phyloP scores from a whole-genome alignment of 2,797 vertebrate genomes.

The Champsocephalus gunnari region DNA sequence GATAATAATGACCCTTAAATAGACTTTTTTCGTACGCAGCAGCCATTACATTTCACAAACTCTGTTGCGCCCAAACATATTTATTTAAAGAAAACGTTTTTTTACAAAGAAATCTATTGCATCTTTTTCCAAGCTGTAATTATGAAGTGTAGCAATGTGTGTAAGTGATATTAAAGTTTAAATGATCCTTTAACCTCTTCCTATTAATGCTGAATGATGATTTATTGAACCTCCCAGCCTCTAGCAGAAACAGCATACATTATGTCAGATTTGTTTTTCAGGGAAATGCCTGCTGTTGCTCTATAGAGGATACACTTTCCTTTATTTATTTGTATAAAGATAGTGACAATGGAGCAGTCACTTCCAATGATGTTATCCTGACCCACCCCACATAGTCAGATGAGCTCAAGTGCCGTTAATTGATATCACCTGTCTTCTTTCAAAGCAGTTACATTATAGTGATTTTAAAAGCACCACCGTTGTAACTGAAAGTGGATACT shows the following conservation, averaged over 20 bases:
- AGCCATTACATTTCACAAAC: constrained; percentile 12
- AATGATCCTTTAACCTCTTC: constrained; percentile 3
- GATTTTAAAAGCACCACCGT: background rate
- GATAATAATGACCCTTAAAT: constrained; percentile 25
- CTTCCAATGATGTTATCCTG: background rate
- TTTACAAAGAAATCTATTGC: constrained; percentile 9
- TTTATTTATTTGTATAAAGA: background rate
- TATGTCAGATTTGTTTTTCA: background rate
- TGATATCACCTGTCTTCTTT: background rate
- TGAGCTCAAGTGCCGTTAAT: no score
- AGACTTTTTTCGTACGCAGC: background rate
- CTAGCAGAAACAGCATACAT: constrained; percentile 12
- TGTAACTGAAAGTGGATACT: background rate
- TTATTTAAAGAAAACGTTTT: constrained; percentile 17
- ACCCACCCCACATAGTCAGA: no score
- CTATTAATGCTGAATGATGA: constrained; percentile 18
- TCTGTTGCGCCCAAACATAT: constrained; percentile 2
- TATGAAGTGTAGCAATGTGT: constrained; percentile 5
- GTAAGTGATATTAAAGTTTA: constrained; percentile 18
- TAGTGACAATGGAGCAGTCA: background rate
- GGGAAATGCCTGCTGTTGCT: background rate
- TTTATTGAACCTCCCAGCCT: constrained; percentile 14
- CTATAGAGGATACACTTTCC: background rate
- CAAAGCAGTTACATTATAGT: background rate
- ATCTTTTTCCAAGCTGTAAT: background rate